These are phyloP conservation scores for Vidua macroura DNA, from an alignment of 2,113 vertebrate genomes.

Conservation along the genomic window DNA sequence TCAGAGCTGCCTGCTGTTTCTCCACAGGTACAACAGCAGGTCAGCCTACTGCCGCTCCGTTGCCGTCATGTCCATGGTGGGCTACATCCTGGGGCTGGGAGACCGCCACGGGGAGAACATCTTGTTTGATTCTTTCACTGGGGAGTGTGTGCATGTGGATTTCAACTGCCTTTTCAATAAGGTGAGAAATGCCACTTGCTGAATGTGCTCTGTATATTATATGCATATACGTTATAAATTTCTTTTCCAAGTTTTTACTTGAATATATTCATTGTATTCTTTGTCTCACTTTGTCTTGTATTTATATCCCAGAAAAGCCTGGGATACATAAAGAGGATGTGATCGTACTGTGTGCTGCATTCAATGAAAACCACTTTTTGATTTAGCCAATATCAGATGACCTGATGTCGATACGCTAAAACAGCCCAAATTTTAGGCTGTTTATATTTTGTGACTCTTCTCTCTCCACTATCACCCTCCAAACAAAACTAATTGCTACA, in stretches of 20 bases:
- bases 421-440: background rate
- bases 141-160: slow-evolving; percentile 96
- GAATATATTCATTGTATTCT: background rate
- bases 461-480: background rate
- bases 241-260: background rate
- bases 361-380: background rate
- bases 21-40: slow-evolving; percentile 91
- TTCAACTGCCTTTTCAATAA: slow-evolving; percentile 99
- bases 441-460: background rate
- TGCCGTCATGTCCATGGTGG: slow-evolving; percentile 99
- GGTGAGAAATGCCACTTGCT: slow-evolving; percentile 67
- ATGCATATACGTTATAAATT: background rate
- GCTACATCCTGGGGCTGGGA: slow-evolving; percentile 94
- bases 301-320: background rate
- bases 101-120: slow-evolving; percentile 98
- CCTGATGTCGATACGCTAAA: background rate
- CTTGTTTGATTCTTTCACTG: slow-evolving; percentile 93
- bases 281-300: background rate
- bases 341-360: background rate
- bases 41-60: slow-evolving; percentile 95
- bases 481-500: background rate
- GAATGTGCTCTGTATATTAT: background rate
- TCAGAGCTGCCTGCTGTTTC: background rate
- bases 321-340: background rate
- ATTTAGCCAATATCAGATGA: background rate